Conservation (phyloP, 1,140 invertebrate genomes). For the Episyrphus balteatus region DNA sequence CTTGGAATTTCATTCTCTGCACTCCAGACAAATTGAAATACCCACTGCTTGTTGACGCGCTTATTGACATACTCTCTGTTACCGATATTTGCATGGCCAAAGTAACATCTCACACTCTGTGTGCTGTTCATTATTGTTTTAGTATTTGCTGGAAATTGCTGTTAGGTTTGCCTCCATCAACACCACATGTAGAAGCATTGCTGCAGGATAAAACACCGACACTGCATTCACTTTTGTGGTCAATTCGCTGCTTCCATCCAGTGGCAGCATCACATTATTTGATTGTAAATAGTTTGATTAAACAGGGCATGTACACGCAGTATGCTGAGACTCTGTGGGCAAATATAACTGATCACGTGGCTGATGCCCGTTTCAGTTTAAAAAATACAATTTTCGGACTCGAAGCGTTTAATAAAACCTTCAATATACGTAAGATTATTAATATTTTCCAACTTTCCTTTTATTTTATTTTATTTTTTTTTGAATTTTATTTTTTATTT, state of each 20-base stretch:
- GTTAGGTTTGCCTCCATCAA: slow-evolving; percentile 74
- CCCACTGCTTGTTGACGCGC: slow-evolving; percentile 69
- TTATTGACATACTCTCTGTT: slow-evolving; percentile 67
- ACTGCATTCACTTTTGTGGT: slow-evolving; percentile 45
- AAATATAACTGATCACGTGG: slow-evolving; percentile 26
- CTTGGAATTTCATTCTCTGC: slow-evolving; percentile 85
- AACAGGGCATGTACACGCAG: slow-evolving; percentile 37
- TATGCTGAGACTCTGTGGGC: slow-evolving; percentile 29
- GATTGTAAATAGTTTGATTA: slow-evolving; percentile 33
- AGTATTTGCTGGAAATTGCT: slow-evolving; percentile 48
- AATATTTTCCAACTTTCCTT: neutral
- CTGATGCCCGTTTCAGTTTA: slow-evolving; percentile 27
- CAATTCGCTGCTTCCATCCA: slow-evolving; percentile 27
- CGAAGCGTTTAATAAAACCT: slow-evolving; percentile 24
- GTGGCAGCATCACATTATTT: slow-evolving; percentile 24
- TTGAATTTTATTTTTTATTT: no score
- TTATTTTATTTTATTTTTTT: slow-evolving; percentile 1
- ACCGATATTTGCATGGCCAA: slow-evolving; percentile 52
- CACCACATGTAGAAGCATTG: slow-evolving; percentile 71
- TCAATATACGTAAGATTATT: slow-evolving; percentile 18
- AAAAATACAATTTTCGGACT: slow-evolving; percentile 28
- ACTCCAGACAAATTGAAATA: slow-evolving; percentile 86
- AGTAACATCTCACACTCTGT: slow-evolving; percentile 55
- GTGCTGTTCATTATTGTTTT: slow-evolving; percentile 85
- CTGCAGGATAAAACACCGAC: slow-evolving; percentile 41